Base-by-base conservation (phyloP, 2,797 vertebrate species). In the Huso huso region DNA sequence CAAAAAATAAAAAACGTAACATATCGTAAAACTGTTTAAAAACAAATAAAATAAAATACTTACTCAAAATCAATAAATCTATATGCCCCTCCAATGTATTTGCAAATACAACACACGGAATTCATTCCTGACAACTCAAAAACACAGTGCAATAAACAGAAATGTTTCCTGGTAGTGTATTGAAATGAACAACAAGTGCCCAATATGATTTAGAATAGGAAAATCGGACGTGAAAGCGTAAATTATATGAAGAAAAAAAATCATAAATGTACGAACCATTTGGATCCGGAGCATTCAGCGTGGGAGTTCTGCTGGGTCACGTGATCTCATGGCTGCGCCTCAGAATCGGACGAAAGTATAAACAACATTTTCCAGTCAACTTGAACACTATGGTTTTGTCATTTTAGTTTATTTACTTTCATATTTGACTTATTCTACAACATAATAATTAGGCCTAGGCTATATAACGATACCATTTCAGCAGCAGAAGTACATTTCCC, bases 241-340 rank as follows among this genome's bases (percentile, higher is more conserved):
- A 48, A 4, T 7, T 49, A 52, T 18, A 11, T 62, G 2, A 48
- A 62, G 11, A 52, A 48, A 58, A 48, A 7, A 58, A 58, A 66
- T 18, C 11, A 57, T 57, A 49, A 49, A 18, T 48, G 18, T 65
- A 65, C 59, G 77, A 73, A 79, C 78, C 78, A 77, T 79, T 74
- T 74, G 78, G 70, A 65, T 70, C 51, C 13, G 67, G 61, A 66
- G 69, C 68, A 74, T 75, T 79, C 73, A 72, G 68, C 71, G 66
- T 23, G 58, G 66, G 61, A 55, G 62, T 50, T 72, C 61, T 61
- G 61, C 61, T 10, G 8, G 51, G 66, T 71, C 49, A 48, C 13
- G 49, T 52, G 68, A 71, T 12, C 60, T 62, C 72, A 72, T 68
- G 66, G 60, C 60, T 55, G 50, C 58, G 60, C 52, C 50, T 55